Evolutionary conservation across 2,888 invertebrate genomes (phyloP).

Genomic region (Venusia cambrica): DNA sequence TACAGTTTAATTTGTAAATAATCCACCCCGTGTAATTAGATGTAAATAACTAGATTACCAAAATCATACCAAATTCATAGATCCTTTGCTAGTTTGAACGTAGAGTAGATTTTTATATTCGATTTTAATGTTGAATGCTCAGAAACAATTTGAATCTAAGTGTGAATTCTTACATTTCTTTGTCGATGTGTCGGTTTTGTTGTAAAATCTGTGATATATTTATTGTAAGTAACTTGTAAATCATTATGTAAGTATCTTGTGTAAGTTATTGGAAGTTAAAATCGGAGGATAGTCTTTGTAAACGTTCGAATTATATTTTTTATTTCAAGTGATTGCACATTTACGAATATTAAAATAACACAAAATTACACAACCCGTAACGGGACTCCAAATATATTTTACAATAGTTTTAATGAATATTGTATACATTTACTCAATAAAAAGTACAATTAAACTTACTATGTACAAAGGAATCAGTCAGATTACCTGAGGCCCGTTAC

Average conservation of each 20-base stretch:
- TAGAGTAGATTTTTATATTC: conserved; percentile 60
- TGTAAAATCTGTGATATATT: conserved; percentile 81
- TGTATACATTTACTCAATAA: too few species aligned
- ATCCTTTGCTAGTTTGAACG: conserved; percentile 57
- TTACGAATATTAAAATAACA: too few species aligned
- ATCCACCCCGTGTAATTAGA: conserved; percentile 50
- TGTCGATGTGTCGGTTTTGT: conserved; percentile 51
- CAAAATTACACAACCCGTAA: too few species aligned
- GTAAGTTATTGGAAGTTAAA: conserved; percentile 45
- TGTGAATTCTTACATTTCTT: conserved; percentile 19
- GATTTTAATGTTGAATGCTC: conserved; percentile 25
- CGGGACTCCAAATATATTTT: too few species aligned
- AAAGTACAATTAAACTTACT: too few species aligned
- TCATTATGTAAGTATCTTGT: conserved; percentile 48
- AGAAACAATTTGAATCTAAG: conserved; percentile 12
- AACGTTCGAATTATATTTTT: conserved; percentile 10
- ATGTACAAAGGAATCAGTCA: too few species aligned
- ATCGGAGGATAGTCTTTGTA: conserved; percentile 12
- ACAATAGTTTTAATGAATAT: too few species aligned
- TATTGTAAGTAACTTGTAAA: conserved; percentile 76
- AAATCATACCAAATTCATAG: conserved; percentile 40
- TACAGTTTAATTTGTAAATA: conserved; percentile 24
- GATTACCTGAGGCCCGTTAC: too few species aligned
- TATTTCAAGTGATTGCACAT: background rate
- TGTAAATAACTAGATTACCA: conserved; percentile 51